Base-by-base conservation (phyloP, 2,888 invertebrate genomes). In the Melipona bicolor region DNA sequence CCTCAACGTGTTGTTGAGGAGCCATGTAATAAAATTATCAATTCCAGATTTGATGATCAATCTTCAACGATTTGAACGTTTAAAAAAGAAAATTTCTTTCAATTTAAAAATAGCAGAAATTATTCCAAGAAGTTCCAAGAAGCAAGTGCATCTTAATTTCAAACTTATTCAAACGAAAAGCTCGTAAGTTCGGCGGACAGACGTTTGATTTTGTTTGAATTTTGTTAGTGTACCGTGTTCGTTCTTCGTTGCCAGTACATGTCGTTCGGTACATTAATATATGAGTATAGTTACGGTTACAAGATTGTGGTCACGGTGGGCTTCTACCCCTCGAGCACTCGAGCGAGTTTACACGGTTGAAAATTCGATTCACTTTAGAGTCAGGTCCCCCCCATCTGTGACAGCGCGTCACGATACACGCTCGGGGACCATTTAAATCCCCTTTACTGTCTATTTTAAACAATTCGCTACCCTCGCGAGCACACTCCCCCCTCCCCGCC, bases 291-390 rank as follows among this genome's bases (percentile, higher is more conserved):
- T n/a, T 43, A 54, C 32, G 36, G 64, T 17, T 61, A 77, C 62
- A 85, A 83, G 75, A 80, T 78, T 74, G 74, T 81, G 79, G 67
- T 73, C 69, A 73, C 69, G 70, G 69, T 67, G 50, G 43, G 73
- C 54, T 64, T 74, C 72, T 62, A 76, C 70, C 79, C 79, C 82
- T 84, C 70, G 67, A 68, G 71, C 62, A 68, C 71, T 62, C 77
- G 62, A 81, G 72, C 64, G 80, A 87, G 84, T 87, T 90, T 90
- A 89, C 89, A 88, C 86, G 89, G 85, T 87, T 89, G 90, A 92
- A 93, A 93, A 92, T 92, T 93, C 90, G 92, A 91, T 92, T 91
- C 92, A 91, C 91, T 93, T 91, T 89, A 90, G 87, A 89, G 83
- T 87, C 90, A 83, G 79, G 75, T 79, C 88, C 89, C 24, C 24